These are phyloP conservation scores for Poicephalus meyeri DNA, from an alignment of 2,113 vertebrate species.

Conservation along the genomic window DNA sequence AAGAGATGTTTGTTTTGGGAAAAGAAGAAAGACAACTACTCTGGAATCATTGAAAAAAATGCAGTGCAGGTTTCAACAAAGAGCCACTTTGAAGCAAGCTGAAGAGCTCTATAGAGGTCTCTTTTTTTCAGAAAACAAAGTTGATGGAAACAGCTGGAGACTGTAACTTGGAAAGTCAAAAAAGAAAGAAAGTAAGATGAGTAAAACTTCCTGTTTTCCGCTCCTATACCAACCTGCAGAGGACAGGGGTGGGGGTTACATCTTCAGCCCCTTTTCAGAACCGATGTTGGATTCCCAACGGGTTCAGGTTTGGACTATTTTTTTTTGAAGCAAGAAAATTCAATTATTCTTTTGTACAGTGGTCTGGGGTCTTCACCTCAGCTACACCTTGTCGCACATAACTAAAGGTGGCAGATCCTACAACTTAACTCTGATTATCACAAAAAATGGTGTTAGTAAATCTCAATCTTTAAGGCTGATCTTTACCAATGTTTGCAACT, in stretches of 20 bases:
- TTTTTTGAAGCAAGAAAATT: conserved; percentile 4
- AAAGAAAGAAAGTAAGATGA: conserved; percentile 61
- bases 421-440: neutral
- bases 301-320: neutral
- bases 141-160: conserved; percentile 73
- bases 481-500: neutral
- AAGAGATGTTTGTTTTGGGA: conserved; percentile 66
- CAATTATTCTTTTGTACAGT: conserved; percentile 1
- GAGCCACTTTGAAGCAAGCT: conserved; percentile 39
- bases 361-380: neutral
- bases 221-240: conserved; percentile 48
- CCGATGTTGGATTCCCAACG: conserved; percentile 55
- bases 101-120: neutral
- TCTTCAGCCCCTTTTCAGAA: conserved; percentile 41
- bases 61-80: conserved; percentile 52
- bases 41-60: neutral
- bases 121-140: conserved; percentile 27
- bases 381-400: neutral
- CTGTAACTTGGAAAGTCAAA: conserved; percentile 55
- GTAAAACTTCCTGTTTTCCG: conserved; percentile 74
- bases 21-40: conserved; percentile 52
- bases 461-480: neutral
- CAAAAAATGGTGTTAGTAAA: neutral
- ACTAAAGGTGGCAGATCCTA: neutral
- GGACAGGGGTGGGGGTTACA: neutral